Evolutionary conservation across 2,797 vertebrate species (phyloP).

Genomic region (Alauda arvensis): DNA sequence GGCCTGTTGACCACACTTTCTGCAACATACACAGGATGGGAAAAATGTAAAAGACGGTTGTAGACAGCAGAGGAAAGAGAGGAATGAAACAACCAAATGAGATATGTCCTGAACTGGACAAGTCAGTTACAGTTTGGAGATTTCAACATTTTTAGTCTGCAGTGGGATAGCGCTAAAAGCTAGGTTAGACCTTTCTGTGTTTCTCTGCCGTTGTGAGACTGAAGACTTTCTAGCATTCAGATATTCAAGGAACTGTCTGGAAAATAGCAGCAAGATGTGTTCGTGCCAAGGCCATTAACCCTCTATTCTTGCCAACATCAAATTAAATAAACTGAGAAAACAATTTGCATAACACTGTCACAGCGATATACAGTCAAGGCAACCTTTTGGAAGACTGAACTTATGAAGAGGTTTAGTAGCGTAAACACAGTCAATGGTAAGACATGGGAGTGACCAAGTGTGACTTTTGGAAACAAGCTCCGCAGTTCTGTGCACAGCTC

Average conservation of each 20-base stretch:
- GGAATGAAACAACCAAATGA: not conserved
- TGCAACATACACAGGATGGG: not conserved
- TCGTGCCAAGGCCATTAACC: slow-evolving; percentile 54
- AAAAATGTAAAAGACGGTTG: not conserved
- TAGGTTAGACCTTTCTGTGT: not conserved
- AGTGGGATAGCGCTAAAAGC: not conserved
- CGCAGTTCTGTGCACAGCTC: accelerated
- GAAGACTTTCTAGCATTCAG: slow-evolving; percentile 9
- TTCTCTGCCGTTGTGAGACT: not conserved
- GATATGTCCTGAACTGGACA: not conserved
- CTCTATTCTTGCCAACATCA: slow-evolving; percentile 58
- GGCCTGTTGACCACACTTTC: not conserved
- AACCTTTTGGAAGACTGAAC: slow-evolving; percentile 37
- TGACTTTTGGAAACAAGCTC: not conserved
- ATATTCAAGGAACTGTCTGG: slow-evolving; percentile 28
- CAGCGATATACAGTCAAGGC: not conserved
- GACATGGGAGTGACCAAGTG: not conserved
- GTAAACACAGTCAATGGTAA: not conserved
- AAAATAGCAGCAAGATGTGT: slow-evolving; percentile 47
- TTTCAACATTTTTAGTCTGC: not conserved
- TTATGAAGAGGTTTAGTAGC: not conserved
- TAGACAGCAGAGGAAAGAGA: not conserved
- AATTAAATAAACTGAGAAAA: slow-evolving; percentile 60
- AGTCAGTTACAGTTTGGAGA: not conserved
- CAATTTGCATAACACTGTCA: slow-evolving; percentile 50